phyloP scores from a whole-genome alignment of 1,140 invertebrate species.

The Archivesica marissinica region DNA sequence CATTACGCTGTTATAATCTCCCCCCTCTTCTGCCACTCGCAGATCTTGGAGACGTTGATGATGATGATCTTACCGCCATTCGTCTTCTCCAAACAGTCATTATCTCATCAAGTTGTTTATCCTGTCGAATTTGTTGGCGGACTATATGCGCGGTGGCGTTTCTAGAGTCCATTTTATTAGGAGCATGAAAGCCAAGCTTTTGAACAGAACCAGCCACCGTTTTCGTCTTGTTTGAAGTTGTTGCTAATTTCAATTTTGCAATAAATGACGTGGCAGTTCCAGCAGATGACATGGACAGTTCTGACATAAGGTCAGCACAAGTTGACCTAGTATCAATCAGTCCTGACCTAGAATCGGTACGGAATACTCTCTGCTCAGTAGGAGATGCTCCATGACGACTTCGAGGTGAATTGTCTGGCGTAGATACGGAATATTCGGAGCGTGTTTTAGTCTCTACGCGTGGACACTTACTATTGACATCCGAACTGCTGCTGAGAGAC shows the following conservation, averaged over 20 bases:
- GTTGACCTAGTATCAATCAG: no score
- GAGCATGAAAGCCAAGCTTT: conserved; percentile 32
- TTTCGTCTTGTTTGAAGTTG: not conserved
- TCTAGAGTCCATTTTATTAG: conserved; percentile 38
- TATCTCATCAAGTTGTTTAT: conserved; percentile 28
- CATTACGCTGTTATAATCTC: no score
- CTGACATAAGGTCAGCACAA: no score
- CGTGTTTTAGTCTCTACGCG: no score
- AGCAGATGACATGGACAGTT: not conserved
- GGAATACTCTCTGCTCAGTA: not conserved
- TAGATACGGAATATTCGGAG: not conserved
- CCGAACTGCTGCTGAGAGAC: not conserved
- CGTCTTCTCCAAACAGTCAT: conserved; percentile 55
- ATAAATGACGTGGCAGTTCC: not conserved
- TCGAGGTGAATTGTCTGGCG: not conserved
- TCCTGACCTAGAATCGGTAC: no score
- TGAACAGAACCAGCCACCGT: not conserved
- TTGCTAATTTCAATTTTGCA: not conserved
- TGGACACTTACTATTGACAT: not conserved
- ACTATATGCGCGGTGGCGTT: conserved; percentile 36
- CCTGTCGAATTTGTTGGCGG: conserved; percentile 23
- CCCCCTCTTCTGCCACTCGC: no score
- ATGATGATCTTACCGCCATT: conserved; percentile 28
- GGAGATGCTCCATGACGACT: not conserved
- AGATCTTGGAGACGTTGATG: not conserved